phyloP scores from a whole-genome alignment of 2,113 vertebrate genomes.

The Equus quagga region DNA sequence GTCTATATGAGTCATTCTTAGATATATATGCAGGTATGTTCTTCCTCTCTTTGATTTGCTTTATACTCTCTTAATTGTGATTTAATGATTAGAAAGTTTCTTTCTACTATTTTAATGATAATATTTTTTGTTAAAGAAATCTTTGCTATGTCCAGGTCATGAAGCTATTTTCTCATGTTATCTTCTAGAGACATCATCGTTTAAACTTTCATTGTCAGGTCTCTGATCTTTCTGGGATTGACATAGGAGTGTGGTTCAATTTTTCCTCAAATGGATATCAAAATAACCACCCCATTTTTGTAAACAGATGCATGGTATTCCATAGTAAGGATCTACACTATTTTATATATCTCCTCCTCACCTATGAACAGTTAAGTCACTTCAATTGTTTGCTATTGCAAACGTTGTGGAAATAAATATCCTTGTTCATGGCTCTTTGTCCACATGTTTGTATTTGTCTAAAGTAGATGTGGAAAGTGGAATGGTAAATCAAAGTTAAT shows the following conservation, averaged over 20 bases:
- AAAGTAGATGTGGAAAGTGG: background rate
- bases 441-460: background rate
- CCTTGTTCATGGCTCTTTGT: background rate
- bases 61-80: background rate
- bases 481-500: background rate
- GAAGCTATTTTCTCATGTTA: background rate
- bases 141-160: background rate
- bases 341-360: background rate
- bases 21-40: background rate
- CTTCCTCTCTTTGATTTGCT: background rate
- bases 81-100: background rate
- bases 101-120: background rate
- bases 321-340: background rate
- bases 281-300: background rate
- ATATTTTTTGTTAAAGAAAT: background rate
- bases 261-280: background rate
- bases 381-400: background rate
- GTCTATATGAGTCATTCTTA: background rate
- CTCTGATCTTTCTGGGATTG: background rate
- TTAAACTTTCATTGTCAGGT: background rate
- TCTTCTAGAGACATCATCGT: background rate
- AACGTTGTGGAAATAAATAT: background rate
- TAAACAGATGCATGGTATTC: background rate
- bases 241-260: background rate
- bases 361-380: background rate